phyloP scores from a whole-genome alignment of 2,888 invertebrate species.

The Gymnocheta viridis region DNA sequence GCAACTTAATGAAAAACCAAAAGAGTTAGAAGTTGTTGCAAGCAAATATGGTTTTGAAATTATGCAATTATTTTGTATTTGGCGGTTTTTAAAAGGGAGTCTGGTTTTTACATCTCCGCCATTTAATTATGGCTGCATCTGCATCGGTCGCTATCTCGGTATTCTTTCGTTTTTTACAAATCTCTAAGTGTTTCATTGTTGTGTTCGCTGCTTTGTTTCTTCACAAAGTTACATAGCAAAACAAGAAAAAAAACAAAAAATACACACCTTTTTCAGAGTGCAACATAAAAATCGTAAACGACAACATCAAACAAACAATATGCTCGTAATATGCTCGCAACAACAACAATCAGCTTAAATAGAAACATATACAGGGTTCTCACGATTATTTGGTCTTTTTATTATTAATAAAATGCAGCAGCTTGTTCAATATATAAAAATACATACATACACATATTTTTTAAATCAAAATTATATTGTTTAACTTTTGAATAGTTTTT shows the following conservation, averaged over 20 bases:
- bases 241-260: too few relatives aligned
- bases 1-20: not conserved
- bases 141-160: constrained; percentile 28
- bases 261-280: constrained; percentile 66
- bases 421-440: constrained; percentile 14
- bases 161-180: constrained; percentile 17
- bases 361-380: constrained; percentile 65
- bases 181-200: constrained; percentile 31
- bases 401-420: constrained; percentile 37
- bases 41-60: not conserved
- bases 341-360: constrained; percentile 48
- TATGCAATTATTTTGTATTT: not conserved
- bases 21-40: not conserved
- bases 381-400: constrained; percentile 58
- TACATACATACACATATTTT: not conserved
- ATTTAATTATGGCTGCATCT: constrained; percentile 58
- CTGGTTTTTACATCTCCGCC: constrained; percentile 28
- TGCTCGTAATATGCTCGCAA: constrained; percentile 54
- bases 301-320: constrained; percentile 51
- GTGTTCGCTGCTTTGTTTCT: constrained; percentile 23
- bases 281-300: constrained; percentile 57
- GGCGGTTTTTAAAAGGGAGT: constrained; percentile 38
- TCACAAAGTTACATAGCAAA: constrained; percentile 50
- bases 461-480: constrained; percentile 51
- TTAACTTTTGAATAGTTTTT: constrained; percentile 39